Conservation (phyloP, 2,113 vertebrate genomes). For the Datnioides undecimradiatus region DNA sequence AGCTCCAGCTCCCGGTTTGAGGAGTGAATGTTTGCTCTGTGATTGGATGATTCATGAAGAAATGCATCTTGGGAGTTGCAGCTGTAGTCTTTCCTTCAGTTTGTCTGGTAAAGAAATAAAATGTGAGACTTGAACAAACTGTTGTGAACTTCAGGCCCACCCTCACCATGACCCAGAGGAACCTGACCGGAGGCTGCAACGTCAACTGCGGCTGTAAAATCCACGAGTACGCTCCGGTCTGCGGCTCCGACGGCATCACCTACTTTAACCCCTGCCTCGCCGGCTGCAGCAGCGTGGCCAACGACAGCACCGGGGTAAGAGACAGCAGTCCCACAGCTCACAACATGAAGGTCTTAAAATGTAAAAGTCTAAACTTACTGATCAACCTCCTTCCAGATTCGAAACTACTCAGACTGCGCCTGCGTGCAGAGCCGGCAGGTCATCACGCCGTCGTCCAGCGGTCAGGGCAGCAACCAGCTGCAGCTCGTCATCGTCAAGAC, state of each 20-base stretch:
- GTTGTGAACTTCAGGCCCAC: slow-evolving; percentile 86
- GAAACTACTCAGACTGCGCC: slow-evolving; percentile 97
- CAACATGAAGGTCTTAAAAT: too few species aligned
- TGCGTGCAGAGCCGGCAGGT: slow-evolving; percentile 98
- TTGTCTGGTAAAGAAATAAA: not conserved
- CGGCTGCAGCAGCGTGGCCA: slow-evolving; percentile 91
- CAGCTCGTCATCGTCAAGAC: slow-evolving; percentile 98
- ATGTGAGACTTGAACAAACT: not conserved
- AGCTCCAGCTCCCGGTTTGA: too few species aligned
- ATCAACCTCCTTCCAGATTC: slow-evolving; percentile 80
- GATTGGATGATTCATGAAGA: not conserved
- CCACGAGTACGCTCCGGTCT: slow-evolving; percentile 97
- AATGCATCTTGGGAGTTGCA: not conserved
- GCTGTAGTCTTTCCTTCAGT: too few species aligned
- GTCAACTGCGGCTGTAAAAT: slow-evolving; percentile 97
- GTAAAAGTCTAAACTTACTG: too few species aligned
- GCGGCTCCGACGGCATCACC: slow-evolving; percentile 98
- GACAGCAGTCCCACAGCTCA: too few species aligned
- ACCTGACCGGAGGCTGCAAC: slow-evolving; percentile 97
- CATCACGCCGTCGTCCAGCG: slow-evolving; percentile 91
- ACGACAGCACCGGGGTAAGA: slow-evolving; percentile 92
- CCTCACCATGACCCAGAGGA: slow-evolving; percentile 96
- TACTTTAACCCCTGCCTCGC: slow-evolving; percentile 99
- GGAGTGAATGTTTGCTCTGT: too few species aligned
- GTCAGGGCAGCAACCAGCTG: slow-evolving; percentile 91